Conservation (phyloP, 2,113 vertebrate species). For the Nycticorax nycticorax region DNA sequence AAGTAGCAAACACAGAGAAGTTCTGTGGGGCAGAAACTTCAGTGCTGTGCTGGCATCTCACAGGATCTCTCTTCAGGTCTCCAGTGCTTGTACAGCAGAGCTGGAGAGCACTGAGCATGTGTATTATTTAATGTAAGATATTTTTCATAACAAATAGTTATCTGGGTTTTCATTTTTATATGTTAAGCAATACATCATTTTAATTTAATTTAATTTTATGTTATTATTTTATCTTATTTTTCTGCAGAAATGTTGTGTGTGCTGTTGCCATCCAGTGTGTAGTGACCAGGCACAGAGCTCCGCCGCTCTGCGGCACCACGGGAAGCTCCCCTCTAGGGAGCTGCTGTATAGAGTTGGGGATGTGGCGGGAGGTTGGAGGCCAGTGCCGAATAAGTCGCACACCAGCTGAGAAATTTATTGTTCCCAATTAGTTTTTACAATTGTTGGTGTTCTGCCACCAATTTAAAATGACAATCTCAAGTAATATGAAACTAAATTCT, state of each 20-base stretch:
- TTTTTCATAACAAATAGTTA: neutral
- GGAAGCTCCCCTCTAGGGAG: neutral
- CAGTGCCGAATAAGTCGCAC: neutral
- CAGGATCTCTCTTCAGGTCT: neutral
- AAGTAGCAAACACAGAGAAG: neutral
- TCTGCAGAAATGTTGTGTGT: neutral
- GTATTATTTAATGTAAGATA: neutral
- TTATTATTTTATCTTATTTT: neutral
- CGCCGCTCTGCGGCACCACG: fast-evolving
- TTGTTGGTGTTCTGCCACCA: neutral
- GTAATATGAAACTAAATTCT: neutral
- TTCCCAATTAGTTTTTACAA: neutral
- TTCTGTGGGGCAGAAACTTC: neutral
- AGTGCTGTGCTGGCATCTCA: neutral
- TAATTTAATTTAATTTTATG: neutral
- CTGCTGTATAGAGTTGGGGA: neutral
- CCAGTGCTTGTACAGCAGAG: fast-evolving
- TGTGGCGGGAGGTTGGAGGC: neutral
- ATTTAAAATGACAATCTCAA: neutral
- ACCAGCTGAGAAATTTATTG: neutral
- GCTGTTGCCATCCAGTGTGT: neutral
- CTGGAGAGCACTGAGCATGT: fast-evolving
- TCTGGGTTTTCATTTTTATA: neutral
- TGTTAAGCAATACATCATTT: neutral
- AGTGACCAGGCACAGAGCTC: neutral